These are phyloP conservation scores for Tonatia bakeri DNA, from an alignment of 2,113 vertebrate genomes.

Conservation along the genomic window DNA sequence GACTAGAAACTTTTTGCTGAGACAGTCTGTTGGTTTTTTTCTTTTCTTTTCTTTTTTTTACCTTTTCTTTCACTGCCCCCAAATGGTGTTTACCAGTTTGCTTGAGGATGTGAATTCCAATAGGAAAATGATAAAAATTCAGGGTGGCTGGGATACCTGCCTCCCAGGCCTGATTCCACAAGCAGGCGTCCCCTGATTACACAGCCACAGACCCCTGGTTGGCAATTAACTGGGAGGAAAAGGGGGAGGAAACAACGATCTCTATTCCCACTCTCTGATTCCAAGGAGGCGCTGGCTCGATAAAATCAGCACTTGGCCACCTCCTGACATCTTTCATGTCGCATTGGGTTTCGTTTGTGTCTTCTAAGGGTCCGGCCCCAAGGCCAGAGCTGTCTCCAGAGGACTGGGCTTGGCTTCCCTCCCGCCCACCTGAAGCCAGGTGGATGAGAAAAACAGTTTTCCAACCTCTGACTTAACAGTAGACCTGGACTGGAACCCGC, in stretches of 20 bases:
- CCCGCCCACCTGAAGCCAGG: slow-evolving; percentile 28
- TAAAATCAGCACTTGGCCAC: neutral
- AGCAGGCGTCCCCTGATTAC: neutral
- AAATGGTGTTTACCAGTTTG: neutral
- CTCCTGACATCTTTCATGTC: slow-evolving; percentile 22
- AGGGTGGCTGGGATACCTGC: neutral
- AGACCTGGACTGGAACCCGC: neutral
- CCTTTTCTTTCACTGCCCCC: neutral
- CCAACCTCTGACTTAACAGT: neutral
- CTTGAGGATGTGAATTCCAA: neutral
- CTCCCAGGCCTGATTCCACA: neutral
- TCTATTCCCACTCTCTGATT: slow-evolving; percentile 8
- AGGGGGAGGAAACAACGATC: neutral
- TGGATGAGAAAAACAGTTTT: slow-evolving; percentile 38
- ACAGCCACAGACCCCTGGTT: too few species aligned
- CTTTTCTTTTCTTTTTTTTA: neutral
- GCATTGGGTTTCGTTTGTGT: slow-evolving; percentile 22
- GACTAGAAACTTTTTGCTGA: neutral
- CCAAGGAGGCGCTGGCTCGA: neutral
- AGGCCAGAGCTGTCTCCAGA: neutral
- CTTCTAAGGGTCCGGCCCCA: neutral
- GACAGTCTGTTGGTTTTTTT: neutral
- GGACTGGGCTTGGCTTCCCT: neutral
- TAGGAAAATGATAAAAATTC: neutral
- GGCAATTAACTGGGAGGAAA: neutral